A percentile compares a stretch with the other conserved stretches of the same genome.
These are phyloP conservation scores for Cheilosia soror DNA, from an alignment of 2,888 invertebrate genomes.

Conservation along the genomic window DNA sequence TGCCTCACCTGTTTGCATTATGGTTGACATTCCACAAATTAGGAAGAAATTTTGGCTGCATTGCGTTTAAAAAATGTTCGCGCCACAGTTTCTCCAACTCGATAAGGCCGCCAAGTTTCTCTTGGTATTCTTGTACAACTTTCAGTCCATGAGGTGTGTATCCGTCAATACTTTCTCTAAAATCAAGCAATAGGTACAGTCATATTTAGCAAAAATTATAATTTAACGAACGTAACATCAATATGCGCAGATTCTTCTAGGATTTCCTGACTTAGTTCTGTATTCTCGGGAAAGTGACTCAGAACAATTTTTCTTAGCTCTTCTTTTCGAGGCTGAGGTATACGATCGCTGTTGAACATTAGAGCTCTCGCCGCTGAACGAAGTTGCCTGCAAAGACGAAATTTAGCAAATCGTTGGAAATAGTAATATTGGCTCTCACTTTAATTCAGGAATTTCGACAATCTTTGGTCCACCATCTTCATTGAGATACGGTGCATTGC, in stretches of 20 bases:
- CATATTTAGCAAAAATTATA: neutral
- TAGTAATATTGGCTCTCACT: conserved; percentile 73
- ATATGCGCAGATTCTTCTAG: conserved; percentile 84
- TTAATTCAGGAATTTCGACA: conserved; percentile 82
- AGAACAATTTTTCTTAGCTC: conserved; percentile 85
- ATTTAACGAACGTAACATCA: conserved; percentile 84
- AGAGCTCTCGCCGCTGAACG: conserved; percentile 87
- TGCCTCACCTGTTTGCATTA: conserved; percentile 86
- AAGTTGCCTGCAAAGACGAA: conserved; percentile 83
- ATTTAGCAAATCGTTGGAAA: neutral
- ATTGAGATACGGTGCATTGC: conserved; percentile 87
- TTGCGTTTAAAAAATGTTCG: conserved; percentile 89
- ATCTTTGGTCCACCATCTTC: conserved; percentile 79
- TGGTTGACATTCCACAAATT: conserved; percentile 90
- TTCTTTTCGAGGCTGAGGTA: conserved; percentile 85
- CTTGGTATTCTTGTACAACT: conserved; percentile 86
- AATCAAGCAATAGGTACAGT: neutral
- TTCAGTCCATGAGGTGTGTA: conserved; percentile 85
- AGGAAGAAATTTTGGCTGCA: conserved; percentile 90
- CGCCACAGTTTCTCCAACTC: conserved; percentile 90
- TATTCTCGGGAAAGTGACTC: conserved; percentile 84
- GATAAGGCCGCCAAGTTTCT: conserved; percentile 86
- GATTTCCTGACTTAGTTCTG: conserved; percentile 84
- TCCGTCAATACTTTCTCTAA: conserved; percentile 84
- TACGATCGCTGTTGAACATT: conserved; percentile 82